phyloP scores from a whole-genome alignment of 2,888 invertebrate species.

The Taenaris catops region DNA sequence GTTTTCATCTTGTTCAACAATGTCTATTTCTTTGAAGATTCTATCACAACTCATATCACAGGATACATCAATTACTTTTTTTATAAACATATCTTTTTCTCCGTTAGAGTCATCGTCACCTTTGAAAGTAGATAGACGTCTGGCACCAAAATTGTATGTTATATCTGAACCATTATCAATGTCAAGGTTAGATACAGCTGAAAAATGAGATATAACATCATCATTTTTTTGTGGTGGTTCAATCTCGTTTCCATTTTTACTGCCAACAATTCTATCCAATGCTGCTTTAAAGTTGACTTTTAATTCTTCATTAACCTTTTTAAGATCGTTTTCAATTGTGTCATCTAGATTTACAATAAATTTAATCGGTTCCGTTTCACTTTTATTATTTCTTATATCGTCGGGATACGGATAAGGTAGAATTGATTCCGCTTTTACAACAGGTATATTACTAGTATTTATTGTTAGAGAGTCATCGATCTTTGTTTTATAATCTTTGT shows the following conservation, averaged over 20 bases:
- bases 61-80: too few species aligned
- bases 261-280: constrained; percentile 51
- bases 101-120: constrained; percentile 7
- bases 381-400: constrained; percentile 32
- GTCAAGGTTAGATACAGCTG: constrained; percentile 21
- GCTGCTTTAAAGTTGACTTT: constrained; percentile 60
- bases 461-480: constrained; percentile 1
- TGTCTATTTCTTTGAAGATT: too few species aligned
- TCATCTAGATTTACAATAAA: constrained; percentile 27
- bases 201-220: neutral
- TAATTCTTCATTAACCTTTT: constrained; percentile 56
- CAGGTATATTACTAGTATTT: constrained; percentile 31
- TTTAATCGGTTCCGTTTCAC: constrained; percentile 11
- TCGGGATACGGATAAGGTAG: constrained; percentile 52
- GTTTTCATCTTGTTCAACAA: too few species aligned
- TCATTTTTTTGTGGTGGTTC: neutral
- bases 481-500: constrained; percentile 18
- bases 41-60: too few species aligned
- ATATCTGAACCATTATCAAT: neutral
- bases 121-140: constrained; percentile 13
- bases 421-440: constrained; percentile 51
- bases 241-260: constrained; percentile 31
- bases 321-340: constrained; percentile 49
- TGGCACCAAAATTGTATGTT: neutral
- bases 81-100: neutral